phyloP scores from a whole-genome alignment of 2,888 invertebrate genomes.

The Beris chalybata region DNA sequence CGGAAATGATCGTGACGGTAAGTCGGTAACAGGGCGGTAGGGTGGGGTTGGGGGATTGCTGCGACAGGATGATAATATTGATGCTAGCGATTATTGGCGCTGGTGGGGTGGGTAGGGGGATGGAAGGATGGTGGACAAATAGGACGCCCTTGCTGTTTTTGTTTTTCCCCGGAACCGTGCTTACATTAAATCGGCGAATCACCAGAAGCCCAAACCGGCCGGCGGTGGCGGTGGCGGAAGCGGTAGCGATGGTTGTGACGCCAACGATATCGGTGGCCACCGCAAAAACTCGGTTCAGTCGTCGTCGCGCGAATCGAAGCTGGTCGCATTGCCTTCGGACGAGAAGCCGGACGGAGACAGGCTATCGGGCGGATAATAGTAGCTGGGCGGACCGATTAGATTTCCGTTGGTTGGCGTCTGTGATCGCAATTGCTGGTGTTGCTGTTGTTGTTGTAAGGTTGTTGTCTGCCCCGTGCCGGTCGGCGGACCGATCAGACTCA shows the following conservation, averaged over 20 bases:
- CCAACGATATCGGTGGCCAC: conserved; percentile 34
- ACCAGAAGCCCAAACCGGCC: conserved; percentile 32
- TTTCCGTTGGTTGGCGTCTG: conserved; percentile 65
- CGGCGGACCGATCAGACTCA: conserved; percentile 29
- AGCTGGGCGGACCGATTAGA: conserved; percentile 61
- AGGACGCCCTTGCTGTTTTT: background rate
- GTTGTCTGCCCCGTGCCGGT: conserved; percentile 36
- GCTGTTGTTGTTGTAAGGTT: background rate
- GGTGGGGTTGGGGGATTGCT: too few relatives aligned
- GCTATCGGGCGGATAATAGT: conserved; percentile 70
- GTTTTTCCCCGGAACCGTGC: too few relatives aligned
- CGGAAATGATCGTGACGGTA: too few relatives aligned
- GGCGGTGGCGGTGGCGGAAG: background rate
- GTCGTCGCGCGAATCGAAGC: conserved; percentile 72
- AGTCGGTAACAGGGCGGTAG: too few relatives aligned
- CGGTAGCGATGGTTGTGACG: background rate
- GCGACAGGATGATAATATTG: background rate
- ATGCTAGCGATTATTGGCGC: background rate
- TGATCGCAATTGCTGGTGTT: conserved; percentile 58
- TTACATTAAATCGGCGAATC: conserved; percentile 15
- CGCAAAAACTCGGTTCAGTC: conserved; percentile 67
- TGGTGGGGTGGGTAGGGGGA: background rate
- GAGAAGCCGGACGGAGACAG: conserved; percentile 74
- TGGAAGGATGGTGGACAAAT: background rate
- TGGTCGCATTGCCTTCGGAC: conserved; percentile 69